phyloP scores from a whole-genome alignment of 2,113 vertebrate species.

The Gobio gobio region DNA sequence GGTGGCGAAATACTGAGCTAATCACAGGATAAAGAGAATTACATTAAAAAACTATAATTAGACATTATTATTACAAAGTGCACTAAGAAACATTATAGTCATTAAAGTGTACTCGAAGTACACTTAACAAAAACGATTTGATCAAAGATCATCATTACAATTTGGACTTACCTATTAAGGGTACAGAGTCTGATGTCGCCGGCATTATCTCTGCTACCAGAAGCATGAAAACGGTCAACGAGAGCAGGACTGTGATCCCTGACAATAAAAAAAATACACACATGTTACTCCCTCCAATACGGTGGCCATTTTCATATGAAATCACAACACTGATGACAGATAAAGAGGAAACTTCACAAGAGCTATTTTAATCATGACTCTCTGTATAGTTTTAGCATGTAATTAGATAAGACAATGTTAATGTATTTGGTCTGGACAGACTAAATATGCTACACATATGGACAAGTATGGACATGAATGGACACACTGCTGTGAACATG shows the following conservation, averaged over 20 bases:
- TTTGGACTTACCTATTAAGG: constrained; percentile 87
- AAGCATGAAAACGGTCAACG: constrained; percentile 95
- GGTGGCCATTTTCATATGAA: neutral
- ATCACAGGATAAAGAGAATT: constrained; percentile 43
- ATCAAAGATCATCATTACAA: neutral
- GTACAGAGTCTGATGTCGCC: constrained; percentile 93
- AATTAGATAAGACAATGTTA: too few relatives aligned
- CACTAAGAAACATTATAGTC: too few relatives aligned
- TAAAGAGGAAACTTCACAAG: neutral
- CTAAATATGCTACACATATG: too few relatives aligned
- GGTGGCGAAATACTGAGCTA: constrained; percentile 96
- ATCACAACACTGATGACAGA: neutral
- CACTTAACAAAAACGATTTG: neutral
- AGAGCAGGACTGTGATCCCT: constrained; percentile 96
- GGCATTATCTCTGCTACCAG: constrained; percentile 96
- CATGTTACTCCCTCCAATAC: neutral
- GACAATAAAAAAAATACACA: constrained; percentile 48
- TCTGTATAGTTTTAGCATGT: neutral
- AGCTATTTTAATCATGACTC: neutral
- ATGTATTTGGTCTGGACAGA: too few relatives aligned
- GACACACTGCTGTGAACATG: neutral
- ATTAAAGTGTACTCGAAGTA: too few relatives aligned
- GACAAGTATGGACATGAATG: neutral
- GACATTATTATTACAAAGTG: too few relatives aligned
- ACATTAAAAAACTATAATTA: neutral